Base-by-base conservation (phyloP, 1,140 invertebrate species). In the Drosophila gunungcola region DNA sequence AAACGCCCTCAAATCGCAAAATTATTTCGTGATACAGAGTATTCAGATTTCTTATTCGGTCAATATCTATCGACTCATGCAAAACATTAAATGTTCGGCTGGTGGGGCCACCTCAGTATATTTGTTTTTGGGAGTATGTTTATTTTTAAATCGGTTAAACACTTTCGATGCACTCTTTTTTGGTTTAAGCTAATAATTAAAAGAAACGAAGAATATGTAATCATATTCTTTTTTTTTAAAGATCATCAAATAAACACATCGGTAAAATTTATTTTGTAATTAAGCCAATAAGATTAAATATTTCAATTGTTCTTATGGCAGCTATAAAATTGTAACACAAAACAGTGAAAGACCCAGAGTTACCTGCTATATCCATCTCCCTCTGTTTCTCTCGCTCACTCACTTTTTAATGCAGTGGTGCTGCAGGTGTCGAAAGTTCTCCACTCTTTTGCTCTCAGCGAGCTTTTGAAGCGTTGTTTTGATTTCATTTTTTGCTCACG, bases 381-480 rank as follows among this genome's bases (percentile, higher is more conserved):
- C 42, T 13, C 34, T 21, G 3, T 25, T 4, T n/a, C 45, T 16
- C 38, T 10, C 16, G 39, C 38, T 34, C 13, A 41, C 34, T 34
- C 39, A 21, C 61, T 43, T 56, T 61, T 32, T 10, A 11, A 3
- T 79, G 69, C 69, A 75, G 46, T 51, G 63, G 34, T 83, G 63
- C 63, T 77, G 76, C 83, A 88, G 83, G 83, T 88, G 83, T 53
- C 61, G 25, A 86, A 72, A 86, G 82, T 73, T 81, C 43, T 41
- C 13, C 12, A 46, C 56, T 63, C 53, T 52, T 51, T 68, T 29
- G 32, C 48, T 63, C 56, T 58, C 38, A 25, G 38, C 25, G 53
- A 89, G 83, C 80, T 83, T 88, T 89, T 54, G 42, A 43, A 88
- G 61, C 64, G 56, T 84, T 78, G 61, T 70, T 76, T 85, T 69